Conservation (phyloP, 2,113 vertebrate species). For the Columba livia region DNA sequence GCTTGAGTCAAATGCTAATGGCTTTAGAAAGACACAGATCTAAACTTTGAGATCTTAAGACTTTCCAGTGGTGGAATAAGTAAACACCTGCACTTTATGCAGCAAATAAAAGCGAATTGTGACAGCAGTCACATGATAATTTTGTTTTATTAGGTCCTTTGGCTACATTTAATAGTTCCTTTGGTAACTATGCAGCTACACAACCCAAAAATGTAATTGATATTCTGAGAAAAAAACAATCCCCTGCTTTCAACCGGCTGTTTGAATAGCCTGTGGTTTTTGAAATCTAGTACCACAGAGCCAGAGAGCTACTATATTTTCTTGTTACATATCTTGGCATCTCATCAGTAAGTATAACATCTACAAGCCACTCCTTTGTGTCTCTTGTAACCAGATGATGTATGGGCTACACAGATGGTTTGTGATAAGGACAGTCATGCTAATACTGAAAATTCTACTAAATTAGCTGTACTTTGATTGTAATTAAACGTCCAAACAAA, state of each 20-base stretch:
- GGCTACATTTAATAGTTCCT: not conserved
- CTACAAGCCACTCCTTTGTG: not conserved
- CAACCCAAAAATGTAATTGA: not conserved
- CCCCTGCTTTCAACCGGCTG: not conserved
- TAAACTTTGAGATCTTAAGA: not conserved
- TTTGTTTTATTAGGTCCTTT: constrained; percentile 7
- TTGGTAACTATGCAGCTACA: not conserved
- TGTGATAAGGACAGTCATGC: not conserved
- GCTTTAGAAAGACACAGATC: not conserved
- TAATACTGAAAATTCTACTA: not conserved
- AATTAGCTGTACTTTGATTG: not conserved
- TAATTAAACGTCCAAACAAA: not conserved
- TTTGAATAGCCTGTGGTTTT: constrained; percentile 24
- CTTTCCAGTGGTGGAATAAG: not conserved
- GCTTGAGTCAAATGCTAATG: not conserved
- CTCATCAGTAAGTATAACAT: not conserved
- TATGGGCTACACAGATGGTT: not conserved
- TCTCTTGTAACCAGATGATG: not conserved
- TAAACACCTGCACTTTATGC: not conserved
- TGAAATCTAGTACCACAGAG: not conserved
- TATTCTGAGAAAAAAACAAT: not conserved
- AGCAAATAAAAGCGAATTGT: constrained; percentile 1
- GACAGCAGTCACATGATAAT: not conserved
- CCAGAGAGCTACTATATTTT: not conserved
- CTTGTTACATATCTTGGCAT: not conserved